Conservation (phyloP, 2,888 invertebrate species). For the Pyrrhosoma nymphula region DNA sequence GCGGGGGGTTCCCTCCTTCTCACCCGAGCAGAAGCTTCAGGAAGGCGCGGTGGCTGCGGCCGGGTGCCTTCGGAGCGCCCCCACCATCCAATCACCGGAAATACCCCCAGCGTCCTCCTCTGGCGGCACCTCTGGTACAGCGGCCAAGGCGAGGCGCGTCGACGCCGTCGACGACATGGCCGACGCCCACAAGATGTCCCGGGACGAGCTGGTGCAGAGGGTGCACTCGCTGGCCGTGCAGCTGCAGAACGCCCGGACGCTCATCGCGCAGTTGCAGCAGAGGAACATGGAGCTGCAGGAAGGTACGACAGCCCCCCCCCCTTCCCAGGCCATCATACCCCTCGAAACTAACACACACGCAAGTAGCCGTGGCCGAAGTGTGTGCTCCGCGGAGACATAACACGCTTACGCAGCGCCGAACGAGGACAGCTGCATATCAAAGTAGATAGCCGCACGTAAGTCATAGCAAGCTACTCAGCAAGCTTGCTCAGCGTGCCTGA, state of each 20-base stretch:
- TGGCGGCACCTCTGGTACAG: not conserved
- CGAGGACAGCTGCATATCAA: too few species aligned
- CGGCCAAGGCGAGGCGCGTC: conserved; percentile 40
- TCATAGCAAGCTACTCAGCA: too few species aligned
- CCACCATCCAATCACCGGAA: conserved; percentile 45
- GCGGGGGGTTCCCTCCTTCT: conserved; percentile 62
- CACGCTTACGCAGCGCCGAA: too few species aligned
- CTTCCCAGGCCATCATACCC: too few species aligned
- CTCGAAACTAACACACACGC: not conserved
- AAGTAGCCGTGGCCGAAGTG: not conserved
- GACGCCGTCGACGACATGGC: conserved; percentile 54
- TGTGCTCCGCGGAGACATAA: not conserved
- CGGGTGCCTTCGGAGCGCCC: conserved; percentile 43
- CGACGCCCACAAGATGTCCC: conserved; percentile 56
- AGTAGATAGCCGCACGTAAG: too few species aligned
- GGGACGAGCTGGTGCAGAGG: conserved; percentile 64
- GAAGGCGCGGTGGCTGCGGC: conserved; percentile 64
- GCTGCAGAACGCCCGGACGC: conserved; percentile 64
- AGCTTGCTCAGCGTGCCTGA: too few species aligned
- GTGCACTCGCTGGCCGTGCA: conserved; percentile 63
- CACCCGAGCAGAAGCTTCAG: conserved; percentile 60
- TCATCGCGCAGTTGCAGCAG: conserved; percentile 67
- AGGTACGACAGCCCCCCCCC: not conserved
- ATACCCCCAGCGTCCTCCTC: conserved; percentile 35
- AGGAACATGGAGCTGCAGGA: conserved; percentile 67